These are phyloP conservation scores for Erythrocebus patas DNA, from an alignment of 2,113 vertebrate genomes.

Conservation along the genomic window DNA sequence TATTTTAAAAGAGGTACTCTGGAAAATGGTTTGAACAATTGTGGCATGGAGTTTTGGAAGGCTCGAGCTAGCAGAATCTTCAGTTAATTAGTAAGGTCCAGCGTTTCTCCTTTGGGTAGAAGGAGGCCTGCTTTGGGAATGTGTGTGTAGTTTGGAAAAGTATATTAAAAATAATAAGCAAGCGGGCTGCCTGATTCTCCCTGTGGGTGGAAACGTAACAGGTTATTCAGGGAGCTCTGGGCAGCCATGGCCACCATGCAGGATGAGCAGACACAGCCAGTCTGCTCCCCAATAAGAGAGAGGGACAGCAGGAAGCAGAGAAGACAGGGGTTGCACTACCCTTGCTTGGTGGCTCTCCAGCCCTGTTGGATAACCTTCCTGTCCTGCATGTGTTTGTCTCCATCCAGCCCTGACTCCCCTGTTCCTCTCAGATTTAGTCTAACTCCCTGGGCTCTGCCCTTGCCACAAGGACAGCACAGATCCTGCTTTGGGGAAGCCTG, in stretches of 20 bases:
- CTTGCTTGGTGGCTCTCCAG: background rate
- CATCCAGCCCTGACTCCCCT: background rate
- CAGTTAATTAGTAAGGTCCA: background rate
- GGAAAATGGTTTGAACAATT: background rate
- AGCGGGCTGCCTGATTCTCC: background rate
- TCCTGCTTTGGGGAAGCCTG: background rate
- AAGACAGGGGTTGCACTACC: background rate
- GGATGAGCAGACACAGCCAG: background rate
- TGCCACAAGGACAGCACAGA: background rate
- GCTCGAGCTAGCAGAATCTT: background rate
- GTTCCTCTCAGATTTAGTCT: background rate
- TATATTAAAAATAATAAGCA: background rate
- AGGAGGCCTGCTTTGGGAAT: background rate
- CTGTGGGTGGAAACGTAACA: background rate
- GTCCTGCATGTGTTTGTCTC: background rate
- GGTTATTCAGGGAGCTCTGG: background rate
- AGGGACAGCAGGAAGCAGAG: background rate
- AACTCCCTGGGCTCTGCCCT: background rate
- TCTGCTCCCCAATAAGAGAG: background rate
- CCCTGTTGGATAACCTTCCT: background rate
- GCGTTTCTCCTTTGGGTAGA: background rate
- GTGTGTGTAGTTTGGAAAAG: background rate
- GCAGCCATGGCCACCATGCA: background rate
- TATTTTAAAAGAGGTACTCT: background rate
- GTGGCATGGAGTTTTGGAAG: background rate